Evolutionary conservation across 1,140 invertebrate genomes (phyloP), one percentile per base, ranked within the genome.

Genomic region (Rhagoletis zephyria): DNA sequence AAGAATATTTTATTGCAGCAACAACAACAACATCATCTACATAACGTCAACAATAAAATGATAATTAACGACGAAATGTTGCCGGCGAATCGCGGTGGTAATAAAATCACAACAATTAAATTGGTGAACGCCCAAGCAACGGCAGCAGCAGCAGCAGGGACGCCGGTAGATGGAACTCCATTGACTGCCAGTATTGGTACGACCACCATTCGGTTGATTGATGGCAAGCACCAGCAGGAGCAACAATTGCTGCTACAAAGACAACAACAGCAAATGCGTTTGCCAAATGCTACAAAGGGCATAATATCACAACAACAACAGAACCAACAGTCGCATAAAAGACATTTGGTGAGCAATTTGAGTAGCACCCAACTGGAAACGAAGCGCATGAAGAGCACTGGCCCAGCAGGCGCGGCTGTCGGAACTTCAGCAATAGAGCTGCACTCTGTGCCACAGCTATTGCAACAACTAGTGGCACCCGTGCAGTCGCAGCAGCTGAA

Each of bases 231-330:
- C 6, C 63, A 89, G 12, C 86, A 86, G 19, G 63, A 30, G 30
- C 30, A 87, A 61, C 77, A 85, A 42, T 81, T 85, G 65, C 65
- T 74, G 40, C 59, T 48, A 63, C 67, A 85, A 67, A 74, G 87
- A 60, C 89, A 87, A 87, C 88, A 19, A 89, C 89, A 88, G 67
- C 89, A 65, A 89, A 89, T n/a, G 64, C 88, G 59, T 42, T 89
- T 92, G 85, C 91, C 91, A 89, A 91, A 89, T 45, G 90, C 87
- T 86, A 90, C 90, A 85, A 91, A 89, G 48, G 63, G 61, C 30
- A 16, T 88, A 30, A 67, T 88, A 81, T 5, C 16, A 85, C 87
- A 89, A 65, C 88, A 91, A 67, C 88, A 88, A n/a, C 67, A 64
- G 81, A 67, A 89, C 61, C 85, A 88, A 42, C 89, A 89, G 70